Evolutionary conservation across 2,888 invertebrate genomes (phyloP), one percentile per base, ranked within the genome.

Genomic region (Lithosia quadra): DNA sequence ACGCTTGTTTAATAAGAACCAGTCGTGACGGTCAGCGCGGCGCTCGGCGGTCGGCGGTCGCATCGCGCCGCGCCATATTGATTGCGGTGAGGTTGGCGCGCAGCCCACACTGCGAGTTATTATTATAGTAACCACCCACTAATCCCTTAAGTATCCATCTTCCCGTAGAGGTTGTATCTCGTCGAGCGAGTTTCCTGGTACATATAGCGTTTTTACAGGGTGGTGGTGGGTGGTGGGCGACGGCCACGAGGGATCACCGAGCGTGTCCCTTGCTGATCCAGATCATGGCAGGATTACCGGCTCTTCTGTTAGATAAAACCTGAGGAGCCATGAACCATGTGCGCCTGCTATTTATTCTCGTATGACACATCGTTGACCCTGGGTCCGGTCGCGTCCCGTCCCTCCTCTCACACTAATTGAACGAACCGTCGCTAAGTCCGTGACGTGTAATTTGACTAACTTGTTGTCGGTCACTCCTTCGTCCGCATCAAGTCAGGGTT

Each of bases 401-500:
- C 11, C 49, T 49, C 22, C 22, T 9, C 49, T 7, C 59, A 21
- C 10, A 21, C 10, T 83, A 79, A 84, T 82, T 84, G 78, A 81
- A 82, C 80, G 80, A 78, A 81, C 78, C 68, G 74, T 53, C 67
- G 70, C 63, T 69, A 71, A 74, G 67, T 81, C 75, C 67, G 72
- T 72, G 71, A 70, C 73, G 71, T 68, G 62, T 65, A 39, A 67
- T 71, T 63, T 63, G 28, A 60, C 13, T 10, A 68, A 72, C 49
- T 67, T 69, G 53, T 65, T 21, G 56, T 13, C 49, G 18, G n/a
- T 13, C 18, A 21, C 10, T 22, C 4, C 43, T 18, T n/a, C n/a
- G 15, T 39, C 18, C 15, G 36, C 49, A 7, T 10, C 24, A 9
- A 36, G 8, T 43, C 24, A 18, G 4, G 61, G 61, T n/a, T 28